phyloP scores from a whole-genome alignment of 2,113 vertebrate genomes.

The Orientallactaga bullata region DNA sequence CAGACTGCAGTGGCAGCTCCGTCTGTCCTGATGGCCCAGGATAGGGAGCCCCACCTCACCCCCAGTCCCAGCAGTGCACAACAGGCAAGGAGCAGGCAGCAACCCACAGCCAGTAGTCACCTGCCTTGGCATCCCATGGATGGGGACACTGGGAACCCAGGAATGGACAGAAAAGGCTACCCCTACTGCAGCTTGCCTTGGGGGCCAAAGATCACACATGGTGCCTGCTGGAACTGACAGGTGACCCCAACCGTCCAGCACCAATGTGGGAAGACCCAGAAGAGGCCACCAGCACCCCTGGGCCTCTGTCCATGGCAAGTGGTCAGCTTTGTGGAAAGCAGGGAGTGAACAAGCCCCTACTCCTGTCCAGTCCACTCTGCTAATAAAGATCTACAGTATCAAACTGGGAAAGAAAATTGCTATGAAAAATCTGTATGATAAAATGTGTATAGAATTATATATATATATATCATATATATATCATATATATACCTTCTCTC shows the following conservation, averaged over 20 bases:
- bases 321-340: conserved; percentile 79
- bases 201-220: neutral
- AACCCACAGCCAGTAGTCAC: accelerated
- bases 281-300: conserved; percentile 58
- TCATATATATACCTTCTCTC: conserved; percentile 83
- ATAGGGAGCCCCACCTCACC: neutral
- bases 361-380: conserved; percentile 78
- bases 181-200: neutral
- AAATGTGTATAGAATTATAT: conserved; percentile 88
- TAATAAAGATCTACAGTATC: conserved; percentile 87
- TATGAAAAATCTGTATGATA: conserved; percentile 91
- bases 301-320: conserved; percentile 74
- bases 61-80: neutral
- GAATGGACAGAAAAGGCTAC: neutral
- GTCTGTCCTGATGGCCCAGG: neutral
- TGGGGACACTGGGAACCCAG: neutral
- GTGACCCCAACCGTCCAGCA: neutral
- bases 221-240: neutral
- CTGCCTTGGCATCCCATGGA: neutral
- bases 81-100: neutral
- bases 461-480: conserved; percentile 90
- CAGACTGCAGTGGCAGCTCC: accelerated
- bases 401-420: conserved; percentile 86
- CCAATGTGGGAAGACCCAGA: neutral
- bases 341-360: conserved; percentile 60